These are phyloP conservation scores for Percopsis transmontana DNA, from an alignment of 2,113 vertebrate species.

Conservation along the genomic window DNA sequence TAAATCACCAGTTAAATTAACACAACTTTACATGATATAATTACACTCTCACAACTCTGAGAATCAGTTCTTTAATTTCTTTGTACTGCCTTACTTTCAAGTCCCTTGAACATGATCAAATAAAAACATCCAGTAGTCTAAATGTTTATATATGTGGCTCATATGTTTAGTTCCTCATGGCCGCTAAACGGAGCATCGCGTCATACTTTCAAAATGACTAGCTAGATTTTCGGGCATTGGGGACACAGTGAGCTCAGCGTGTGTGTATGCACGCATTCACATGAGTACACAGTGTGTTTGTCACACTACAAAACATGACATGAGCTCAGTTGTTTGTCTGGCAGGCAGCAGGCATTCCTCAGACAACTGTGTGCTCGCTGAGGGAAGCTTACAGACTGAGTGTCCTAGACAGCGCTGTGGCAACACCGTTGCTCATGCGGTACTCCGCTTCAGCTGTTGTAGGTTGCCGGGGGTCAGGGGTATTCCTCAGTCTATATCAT, in stretches of 20 bases:
- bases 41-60: too few species aligned
- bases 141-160: conserved; percentile 43
- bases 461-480: background rate
- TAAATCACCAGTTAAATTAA: too few species aligned
- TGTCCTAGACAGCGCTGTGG: conserved; percentile 44
- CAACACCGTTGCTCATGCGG: conserved; percentile 39
- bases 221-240: conserved; percentile 47
- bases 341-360: conserved; percentile 57
- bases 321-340: conserved; percentile 65
- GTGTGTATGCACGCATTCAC: background rate
- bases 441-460: conserved; percentile 33
- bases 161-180: conserved; percentile 42
- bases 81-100: background rate
- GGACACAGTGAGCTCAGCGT: conserved; percentile 29
- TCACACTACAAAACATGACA: conserved; percentile 24
- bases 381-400: conserved; percentile 65
- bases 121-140: background rate
- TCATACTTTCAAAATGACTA: conserved; percentile 62
- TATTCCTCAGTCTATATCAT: background rate
- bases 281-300: conserved; percentile 14
- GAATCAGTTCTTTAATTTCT: background rate
- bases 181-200: conserved; percentile 47
- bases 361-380: conserved; percentile 51
- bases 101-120: conserved; percentile 12
- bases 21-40: too few species aligned